These are phyloP conservation scores for Malachius bipustulatus DNA, from an alignment of 2,888 invertebrate species.

Conservation along the genomic window DNA sequence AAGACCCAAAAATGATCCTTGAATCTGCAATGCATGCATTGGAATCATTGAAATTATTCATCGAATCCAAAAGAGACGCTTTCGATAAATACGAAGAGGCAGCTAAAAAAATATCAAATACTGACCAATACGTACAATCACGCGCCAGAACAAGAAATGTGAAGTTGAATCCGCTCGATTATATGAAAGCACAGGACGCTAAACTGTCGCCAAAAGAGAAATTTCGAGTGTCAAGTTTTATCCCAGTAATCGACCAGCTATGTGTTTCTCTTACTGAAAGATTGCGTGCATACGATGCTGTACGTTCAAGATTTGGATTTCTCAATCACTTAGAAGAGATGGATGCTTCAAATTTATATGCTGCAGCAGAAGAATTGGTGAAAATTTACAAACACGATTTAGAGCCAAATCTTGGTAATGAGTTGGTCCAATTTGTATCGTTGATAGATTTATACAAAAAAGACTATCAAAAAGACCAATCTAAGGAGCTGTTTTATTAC, in stretches of 20 bases:
- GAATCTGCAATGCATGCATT: slow-evolving; percentile 18
- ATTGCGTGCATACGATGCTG: slow-evolving; percentile 13
- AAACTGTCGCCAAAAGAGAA: slow-evolving; percentile 15
- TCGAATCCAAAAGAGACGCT: slow-evolving; percentile 17
- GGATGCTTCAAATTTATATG: slow-evolving; percentile 13
- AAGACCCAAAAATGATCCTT: slow-evolving; percentile 18
- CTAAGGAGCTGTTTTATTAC: slow-evolving; percentile 9
- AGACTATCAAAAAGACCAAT: slow-evolving; percentile 10
- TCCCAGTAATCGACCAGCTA: slow-evolving; percentile 17
- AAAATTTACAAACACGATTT: slow-evolving; percentile 13
- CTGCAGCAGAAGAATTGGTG: slow-evolving; percentile 13
- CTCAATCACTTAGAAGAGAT: slow-evolving; percentile 14
- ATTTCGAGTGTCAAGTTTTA: slow-evolving; percentile 16
- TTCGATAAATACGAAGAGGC: slow-evolving; percentile 20
- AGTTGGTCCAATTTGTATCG: slow-evolving; percentile 14
- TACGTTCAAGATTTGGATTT: slow-evolving; percentile 14
- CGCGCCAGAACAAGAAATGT: slow-evolving; percentile 17
- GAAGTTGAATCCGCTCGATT: slow-evolving; percentile 18
- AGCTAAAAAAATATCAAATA: slow-evolving; percentile 15
- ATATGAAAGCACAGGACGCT: slow-evolving; percentile 17
- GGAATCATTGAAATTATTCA: slow-evolving; percentile 20
- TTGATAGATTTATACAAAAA: slow-evolving; percentile 12
- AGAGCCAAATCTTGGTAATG: slow-evolving; percentile 12
- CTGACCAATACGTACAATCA: slow-evolving; percentile 15
- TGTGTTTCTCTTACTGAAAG: slow-evolving; percentile 15